Evolutionary conservation across 1,140 invertebrate species (phyloP).

Genomic region (silkworm (Bombyx mori)): ASM3026992v2 NC_085111.1:11762001-11762500

Average conservation of each 20-base stretch:
- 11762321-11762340: slow-evolving; percentile 85
- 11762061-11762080: too few species aligned
- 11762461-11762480: too few species aligned
- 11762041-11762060: too few species aligned
- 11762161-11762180: slow-evolving; percentile 82
- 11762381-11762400: neutral
- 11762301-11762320: slow-evolving; percentile 80
- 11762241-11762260: slow-evolving; percentile 79
- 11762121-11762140: slow-evolving; percentile 87
- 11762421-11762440: too few species aligned
- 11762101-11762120: slow-evolving; percentile 32
- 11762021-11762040: too few species aligned
- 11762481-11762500: too few species aligned
- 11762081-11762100: too few species aligned
- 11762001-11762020: too few species aligned
- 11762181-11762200: slow-evolving; percentile 91
- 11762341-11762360: slow-evolving; percentile 79
- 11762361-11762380: neutral
- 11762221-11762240: slow-evolving; percentile 88
- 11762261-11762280: slow-evolving; percentile 79
- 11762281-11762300: slow-evolving; percentile 79
- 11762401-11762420: neutral
- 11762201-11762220: slow-evolving; percentile 94
- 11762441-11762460: too few species aligned
- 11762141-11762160: slow-evolving; percentile 82